phyloP scores from a whole-genome alignment of 2,113 vertebrate genomes.

The Pogona vitticeps region DNA sequence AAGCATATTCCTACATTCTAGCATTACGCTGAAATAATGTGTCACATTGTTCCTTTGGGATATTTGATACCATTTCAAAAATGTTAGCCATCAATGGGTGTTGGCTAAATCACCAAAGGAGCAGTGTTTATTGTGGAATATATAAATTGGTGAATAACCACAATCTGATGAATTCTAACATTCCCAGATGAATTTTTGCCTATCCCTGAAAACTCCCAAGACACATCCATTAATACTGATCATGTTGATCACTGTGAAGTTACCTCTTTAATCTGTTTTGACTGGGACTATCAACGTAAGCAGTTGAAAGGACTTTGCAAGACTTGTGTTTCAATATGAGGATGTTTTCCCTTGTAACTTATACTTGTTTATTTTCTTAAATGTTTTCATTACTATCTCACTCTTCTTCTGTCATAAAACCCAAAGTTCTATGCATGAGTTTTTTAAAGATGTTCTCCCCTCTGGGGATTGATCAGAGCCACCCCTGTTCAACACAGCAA shows the following conservation, averaged over 20 bases:
- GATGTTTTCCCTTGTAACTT: conserved; percentile 26
- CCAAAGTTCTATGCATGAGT: neutral
- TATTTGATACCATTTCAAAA: conserved; percentile 63
- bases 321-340: conserved; percentile 29
- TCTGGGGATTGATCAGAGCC: too few species aligned
- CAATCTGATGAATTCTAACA: neutral
- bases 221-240: neutral
- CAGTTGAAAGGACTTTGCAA: conserved; percentile 20
- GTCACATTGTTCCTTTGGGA: conserved; percentile 58
- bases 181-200: neutral
- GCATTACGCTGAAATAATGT: conserved; percentile 56
- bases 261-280: neutral
- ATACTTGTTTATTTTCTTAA: neutral
- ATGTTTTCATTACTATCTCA: neutral
- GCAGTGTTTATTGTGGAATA: neutral
- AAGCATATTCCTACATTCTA: conserved; percentile 54
- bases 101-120: conserved; percentile 42
- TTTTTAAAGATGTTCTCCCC: too few species aligned
- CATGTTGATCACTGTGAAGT: neutral
- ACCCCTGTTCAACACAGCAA: neutral
- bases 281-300: neutral
- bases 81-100: conserved; percentile 54
- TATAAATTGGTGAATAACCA: neutral
- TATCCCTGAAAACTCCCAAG: neutral
- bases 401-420: neutral